Percentiles rank a stretch among this genome's conserved stretches.
Evolutionary conservation across 2,888 invertebrate species (phyloP).

Genomic region (Lysandra coridon): DNA sequence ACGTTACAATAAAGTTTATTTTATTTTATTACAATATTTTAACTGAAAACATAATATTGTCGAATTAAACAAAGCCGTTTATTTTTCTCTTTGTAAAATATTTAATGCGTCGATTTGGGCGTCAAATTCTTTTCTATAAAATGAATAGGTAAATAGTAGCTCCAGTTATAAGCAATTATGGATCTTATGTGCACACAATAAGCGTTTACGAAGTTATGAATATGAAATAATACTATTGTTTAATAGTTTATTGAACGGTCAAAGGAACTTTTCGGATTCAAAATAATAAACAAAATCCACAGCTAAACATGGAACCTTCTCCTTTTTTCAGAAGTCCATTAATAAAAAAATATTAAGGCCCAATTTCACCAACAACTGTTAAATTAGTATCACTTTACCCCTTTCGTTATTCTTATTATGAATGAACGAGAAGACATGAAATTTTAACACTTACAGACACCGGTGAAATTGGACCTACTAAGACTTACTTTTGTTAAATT

Average conservation of each 20-base stretch:
- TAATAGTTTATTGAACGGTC: not conserved
- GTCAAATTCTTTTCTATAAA: conserved; percentile 77
- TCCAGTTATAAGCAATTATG: conserved; percentile 13
- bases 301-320: not conserved
- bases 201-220: not conserved
- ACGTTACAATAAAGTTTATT: conserved; percentile 31
- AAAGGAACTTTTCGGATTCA: not conserved
- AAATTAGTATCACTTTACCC: no score
- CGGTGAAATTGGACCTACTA: no score
- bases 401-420: no score
- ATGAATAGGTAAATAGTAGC: conserved; percentile 79
- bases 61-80: conserved; percentile 76
- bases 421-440: no score
- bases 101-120: conserved; percentile 78
- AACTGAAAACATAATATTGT: conserved; percentile 46
- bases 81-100: conserved; percentile 75
- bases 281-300: not conserved
- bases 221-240: conserved; percentile 9
- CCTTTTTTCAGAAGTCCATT: no score
- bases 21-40: conserved; percentile 18
- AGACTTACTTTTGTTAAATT: no score
- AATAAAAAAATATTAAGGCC: no score
- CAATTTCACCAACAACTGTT: no score
- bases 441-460: no score
- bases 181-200: not conserved